Evolutionary conservation across 2,888 invertebrate genomes (phyloP).

Genomic region (Dasysyrphus tricinctus): DNA sequence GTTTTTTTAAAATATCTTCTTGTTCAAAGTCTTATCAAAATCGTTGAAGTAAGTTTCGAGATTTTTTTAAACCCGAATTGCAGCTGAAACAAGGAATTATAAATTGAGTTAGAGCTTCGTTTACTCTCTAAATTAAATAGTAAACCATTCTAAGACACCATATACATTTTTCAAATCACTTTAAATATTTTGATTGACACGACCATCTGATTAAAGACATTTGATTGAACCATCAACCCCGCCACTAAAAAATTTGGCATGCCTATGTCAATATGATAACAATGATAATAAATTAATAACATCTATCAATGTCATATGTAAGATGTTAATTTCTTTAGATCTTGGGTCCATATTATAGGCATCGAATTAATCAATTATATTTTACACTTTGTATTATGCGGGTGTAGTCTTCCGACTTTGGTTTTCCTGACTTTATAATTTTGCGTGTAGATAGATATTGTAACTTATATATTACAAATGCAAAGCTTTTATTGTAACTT

Average conservation of each 20-base stretch:
- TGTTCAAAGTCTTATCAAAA: too few relatives aligned
- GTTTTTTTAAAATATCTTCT: too few relatives aligned
- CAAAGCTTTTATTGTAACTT: background rate
- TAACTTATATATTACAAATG: background rate
- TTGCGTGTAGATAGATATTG: slow-evolving; percentile 3
- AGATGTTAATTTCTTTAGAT: slow-evolving; percentile 24
- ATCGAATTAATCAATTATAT: slow-evolving; percentile 6
- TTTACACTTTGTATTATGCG: background rate
- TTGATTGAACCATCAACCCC: background rate
- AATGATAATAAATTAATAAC: too few relatives aligned
- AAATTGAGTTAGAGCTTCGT: too few relatives aligned
- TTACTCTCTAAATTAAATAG: too few relatives aligned
- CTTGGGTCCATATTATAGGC: background rate
- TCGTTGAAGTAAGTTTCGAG: too few relatives aligned
- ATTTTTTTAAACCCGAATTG: too few relatives aligned
- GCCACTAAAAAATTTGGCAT: background rate
- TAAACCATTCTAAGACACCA: too few relatives aligned
- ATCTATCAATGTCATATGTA: background rate
- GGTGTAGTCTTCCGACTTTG: background rate
- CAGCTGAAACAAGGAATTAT: too few relatives aligned
- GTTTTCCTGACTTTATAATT: background rate
- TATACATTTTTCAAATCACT: background rate
- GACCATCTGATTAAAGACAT: background rate
- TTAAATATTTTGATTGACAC: slow-evolving; percentile 5
- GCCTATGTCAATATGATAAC: slow-evolving; percentile 1